phyloP scores from a whole-genome alignment of 2,113 vertebrate species.

The Oxyura jamaicensis region DNA sequence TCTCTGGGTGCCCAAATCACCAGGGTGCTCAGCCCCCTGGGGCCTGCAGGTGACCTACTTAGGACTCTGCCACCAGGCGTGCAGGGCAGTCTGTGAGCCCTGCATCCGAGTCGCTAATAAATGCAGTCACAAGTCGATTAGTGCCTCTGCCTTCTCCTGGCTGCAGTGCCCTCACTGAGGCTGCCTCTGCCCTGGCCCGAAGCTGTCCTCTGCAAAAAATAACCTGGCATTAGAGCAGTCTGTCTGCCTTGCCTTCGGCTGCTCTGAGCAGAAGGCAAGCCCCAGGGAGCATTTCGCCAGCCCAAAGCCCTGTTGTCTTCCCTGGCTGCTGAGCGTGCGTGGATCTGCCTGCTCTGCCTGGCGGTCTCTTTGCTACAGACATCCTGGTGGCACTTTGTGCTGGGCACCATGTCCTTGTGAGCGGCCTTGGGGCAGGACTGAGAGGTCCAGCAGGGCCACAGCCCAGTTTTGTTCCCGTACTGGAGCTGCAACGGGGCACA shows the following conservation, averaged over 20 bases:
- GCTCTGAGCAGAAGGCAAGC: neutral
- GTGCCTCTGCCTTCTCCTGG: neutral
- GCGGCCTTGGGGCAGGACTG: neutral
- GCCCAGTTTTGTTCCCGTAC: neutral
- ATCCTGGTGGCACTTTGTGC: neutral
- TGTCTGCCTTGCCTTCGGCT: neutral
- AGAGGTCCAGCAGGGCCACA: neutral
- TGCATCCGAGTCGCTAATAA: neutral
- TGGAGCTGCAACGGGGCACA: accelerated
- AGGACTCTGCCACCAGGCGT: neutral
- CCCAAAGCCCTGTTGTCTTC: neutral
- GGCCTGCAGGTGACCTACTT: neutral
- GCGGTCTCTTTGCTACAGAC: neutral
- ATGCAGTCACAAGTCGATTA: neutral
- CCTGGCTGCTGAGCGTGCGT: neutral
- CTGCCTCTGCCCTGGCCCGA: neutral
- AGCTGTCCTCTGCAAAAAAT: neutral
- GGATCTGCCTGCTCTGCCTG: neutral
- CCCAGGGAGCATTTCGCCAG: neutral
- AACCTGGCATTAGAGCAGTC: neutral
- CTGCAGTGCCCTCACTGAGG: neutral
- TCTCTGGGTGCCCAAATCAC: neutral
- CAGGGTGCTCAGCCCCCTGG: neutral
- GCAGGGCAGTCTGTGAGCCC: neutral
- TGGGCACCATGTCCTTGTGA: neutral